Percentiles rank a stretch among this genome's conserved stretches.
Conservation (phyloP, 1,140 invertebrate species). For the Thaumetopoea pityocampa region DNA sequence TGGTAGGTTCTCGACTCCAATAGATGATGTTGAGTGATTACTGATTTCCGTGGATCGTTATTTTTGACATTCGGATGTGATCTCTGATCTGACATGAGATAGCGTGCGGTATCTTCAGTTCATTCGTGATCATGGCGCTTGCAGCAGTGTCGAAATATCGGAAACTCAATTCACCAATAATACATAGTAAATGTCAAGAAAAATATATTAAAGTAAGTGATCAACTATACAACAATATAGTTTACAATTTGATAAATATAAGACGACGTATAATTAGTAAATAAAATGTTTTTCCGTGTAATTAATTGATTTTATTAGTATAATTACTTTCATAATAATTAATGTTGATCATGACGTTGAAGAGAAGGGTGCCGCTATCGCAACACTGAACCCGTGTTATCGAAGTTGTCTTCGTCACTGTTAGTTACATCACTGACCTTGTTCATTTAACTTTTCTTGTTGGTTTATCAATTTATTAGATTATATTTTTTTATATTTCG, state of each 20-base stretch:
- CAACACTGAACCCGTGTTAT: conserved; percentile 29
- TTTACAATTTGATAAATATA: conserved; percentile 15
- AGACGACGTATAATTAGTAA: conserved; percentile 19
- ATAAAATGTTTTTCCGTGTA: conserved; percentile 21
- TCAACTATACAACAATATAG: neutral
- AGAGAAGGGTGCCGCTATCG: conserved; percentile 18
- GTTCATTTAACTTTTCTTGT: conserved; percentile 49
- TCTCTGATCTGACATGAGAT: no score
- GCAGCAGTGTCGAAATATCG: no score
- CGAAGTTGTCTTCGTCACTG: conserved; percentile 37
- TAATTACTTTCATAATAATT: conserved; percentile 20
- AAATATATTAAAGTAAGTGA: no score
- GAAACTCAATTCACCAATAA: no score
- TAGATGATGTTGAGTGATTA: no score
- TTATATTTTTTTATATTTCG: neutral
- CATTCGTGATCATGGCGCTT: no score
- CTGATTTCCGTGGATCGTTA: no score
- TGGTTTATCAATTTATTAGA: conserved; percentile 6
- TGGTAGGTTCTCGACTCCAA: no score
- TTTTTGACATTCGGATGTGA: no score
- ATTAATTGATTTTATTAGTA: conserved; percentile 23
- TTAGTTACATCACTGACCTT: conserved; percentile 61
- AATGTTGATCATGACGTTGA: conserved; percentile 26
- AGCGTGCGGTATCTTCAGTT: no score
- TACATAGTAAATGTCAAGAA: no score